Conservation (phyloP, 2,797 vertebrate genomes). For the Amblyopsis hoosieri region DNA sequence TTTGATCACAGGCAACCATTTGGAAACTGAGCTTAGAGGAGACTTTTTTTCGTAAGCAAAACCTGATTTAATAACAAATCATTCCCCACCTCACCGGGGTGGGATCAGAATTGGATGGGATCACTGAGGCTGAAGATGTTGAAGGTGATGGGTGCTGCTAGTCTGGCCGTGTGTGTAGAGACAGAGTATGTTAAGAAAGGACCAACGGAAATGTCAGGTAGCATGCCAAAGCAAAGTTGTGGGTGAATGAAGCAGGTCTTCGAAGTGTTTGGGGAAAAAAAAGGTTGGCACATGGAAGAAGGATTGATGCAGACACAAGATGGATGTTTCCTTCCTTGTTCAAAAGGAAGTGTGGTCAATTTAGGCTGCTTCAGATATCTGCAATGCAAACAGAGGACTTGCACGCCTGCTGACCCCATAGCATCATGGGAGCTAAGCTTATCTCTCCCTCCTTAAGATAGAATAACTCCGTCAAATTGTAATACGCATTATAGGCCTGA, state of each 20-base stretch:
- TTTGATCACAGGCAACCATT: slow-evolving; percentile 15
- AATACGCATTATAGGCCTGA: slow-evolving; percentile 46
- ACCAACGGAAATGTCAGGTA: slow-evolving; percentile 24
- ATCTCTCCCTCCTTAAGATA: slow-evolving; percentile 32
- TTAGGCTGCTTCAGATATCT: slow-evolving; percentile 58
- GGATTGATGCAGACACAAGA: slow-evolving; percentile 26
- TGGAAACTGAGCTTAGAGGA: slow-evolving; percentile 20
- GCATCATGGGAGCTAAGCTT: slow-evolving; percentile 58
- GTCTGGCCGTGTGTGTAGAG: slow-evolving; percentile 17
- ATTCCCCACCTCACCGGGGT: slow-evolving; percentile 21
- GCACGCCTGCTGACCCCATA: slow-evolving; percentile 65
- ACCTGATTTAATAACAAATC: slow-evolving; percentile 46
- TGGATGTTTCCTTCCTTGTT: slow-evolving; percentile 37
- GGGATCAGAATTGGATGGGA: slow-evolving; percentile 20
- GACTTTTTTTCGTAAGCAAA: slow-evolving; percentile 39
- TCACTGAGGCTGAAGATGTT: slow-evolving; percentile 29
- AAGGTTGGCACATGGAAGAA: slow-evolving; percentile 34
- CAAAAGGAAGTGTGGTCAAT: slow-evolving; percentile 62
- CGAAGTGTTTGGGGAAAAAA: slow-evolving; percentile 47
- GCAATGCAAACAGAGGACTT: slow-evolving; percentile 54
- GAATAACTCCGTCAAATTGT: slow-evolving; percentile 65
- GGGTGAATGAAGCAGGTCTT: slow-evolving; percentile 71
- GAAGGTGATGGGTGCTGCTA: slow-evolving; percentile 26
- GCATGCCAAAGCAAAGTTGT: slow-evolving; percentile 43
- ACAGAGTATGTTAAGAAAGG: too few relatives aligned